These are phyloP conservation scores for Neomorphus geoffroyi DNA, from an alignment of 2,797 vertebrate species.

Conservation along the genomic window DNA sequence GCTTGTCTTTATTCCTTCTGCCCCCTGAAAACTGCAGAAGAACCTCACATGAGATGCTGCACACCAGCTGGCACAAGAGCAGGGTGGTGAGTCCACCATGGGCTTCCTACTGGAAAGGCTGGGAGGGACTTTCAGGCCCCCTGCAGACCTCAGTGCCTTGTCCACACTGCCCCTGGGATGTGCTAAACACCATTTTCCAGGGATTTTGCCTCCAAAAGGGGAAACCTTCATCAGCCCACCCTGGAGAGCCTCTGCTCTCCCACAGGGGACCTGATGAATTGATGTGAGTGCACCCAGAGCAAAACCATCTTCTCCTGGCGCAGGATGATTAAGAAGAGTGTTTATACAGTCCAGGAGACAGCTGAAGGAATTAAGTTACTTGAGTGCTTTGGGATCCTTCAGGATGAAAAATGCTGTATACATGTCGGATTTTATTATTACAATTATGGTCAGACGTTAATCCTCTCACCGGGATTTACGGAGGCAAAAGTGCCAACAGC, in stretches of 20 bases:
- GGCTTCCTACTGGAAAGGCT: neutral
- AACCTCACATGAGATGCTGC: neutral
- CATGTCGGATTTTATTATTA: conserved; percentile 33
- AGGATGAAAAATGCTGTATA: conserved; percentile 50
- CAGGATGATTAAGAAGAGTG: neutral
- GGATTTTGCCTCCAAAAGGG: neutral
- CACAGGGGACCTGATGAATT: accelerated
- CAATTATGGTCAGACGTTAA: conserved; percentile 58
- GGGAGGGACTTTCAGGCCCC: neutral
- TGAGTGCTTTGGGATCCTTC: conserved; percentile 34
- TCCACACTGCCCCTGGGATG: accelerated
- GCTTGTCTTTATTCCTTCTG: neutral
- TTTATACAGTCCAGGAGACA: conserved; percentile 26
- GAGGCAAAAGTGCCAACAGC: conserved; percentile 17
- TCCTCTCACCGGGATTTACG: conserved; percentile 2
- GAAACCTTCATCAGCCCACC: neutral
- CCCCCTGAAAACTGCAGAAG: neutral
- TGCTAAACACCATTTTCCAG: neutral
- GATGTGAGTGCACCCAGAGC: neutral
- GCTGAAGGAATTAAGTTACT: conserved; percentile 51
- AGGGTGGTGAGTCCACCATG: accelerated
- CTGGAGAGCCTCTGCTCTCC: neutral
- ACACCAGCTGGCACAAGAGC: neutral
- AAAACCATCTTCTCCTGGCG: neutral
- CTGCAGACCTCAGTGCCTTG: neutral